A percentile compares a stretch with the other conserved stretches of the same genome.
Evolutionary conservation across 2,888 invertebrate species (phyloP).

Genomic region (Tetheella fluctuosa): DNA sequence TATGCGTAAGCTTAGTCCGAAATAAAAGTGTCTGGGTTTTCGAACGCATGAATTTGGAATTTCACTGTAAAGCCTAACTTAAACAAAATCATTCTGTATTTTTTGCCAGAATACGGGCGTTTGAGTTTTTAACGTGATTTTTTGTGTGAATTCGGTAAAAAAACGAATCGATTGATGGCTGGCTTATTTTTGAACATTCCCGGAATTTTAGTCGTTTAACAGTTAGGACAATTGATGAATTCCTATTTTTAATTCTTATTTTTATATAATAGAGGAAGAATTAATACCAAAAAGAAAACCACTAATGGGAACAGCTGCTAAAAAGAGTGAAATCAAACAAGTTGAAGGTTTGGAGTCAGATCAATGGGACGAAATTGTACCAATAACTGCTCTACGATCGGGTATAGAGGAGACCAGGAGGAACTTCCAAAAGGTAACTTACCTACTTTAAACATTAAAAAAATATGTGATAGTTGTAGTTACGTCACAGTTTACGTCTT

Average conservation of each 20-base stretch:
- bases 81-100: not conserved
- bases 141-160: not conserved
- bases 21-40: not conserved
- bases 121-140: not conserved
- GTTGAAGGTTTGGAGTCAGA: slow-evolving; percentile 74
- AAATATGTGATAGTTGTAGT: not conserved
- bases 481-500: too few species aligned
- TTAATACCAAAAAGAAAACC: slow-evolving; percentile 70
- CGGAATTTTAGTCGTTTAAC: too few species aligned
- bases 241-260: slow-evolving; percentile 16
- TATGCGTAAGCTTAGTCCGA: slow-evolving; percentile 8
- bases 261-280: slow-evolving; percentile 67
- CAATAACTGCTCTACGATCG: slow-evolving; percentile 77
- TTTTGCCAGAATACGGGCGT: not conserved
- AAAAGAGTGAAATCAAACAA: slow-evolving; percentile 67
- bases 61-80: not conserved
- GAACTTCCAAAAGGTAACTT: slow-evolving; percentile 80
- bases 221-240: too few species aligned
- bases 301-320: slow-evolving; percentile 80
- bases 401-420: slow-evolving; percentile 85
- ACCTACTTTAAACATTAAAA: too few species aligned
- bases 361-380: slow-evolving; percentile 84
- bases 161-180: not conserved
- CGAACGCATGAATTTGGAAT: not conserved
- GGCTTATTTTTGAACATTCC: slow-evolving; percentile 15